phyloP scores from a whole-genome alignment of 30 jellyfish, hydroid and myxozoan genomes.

The Hydractinia echinata region DNA sequence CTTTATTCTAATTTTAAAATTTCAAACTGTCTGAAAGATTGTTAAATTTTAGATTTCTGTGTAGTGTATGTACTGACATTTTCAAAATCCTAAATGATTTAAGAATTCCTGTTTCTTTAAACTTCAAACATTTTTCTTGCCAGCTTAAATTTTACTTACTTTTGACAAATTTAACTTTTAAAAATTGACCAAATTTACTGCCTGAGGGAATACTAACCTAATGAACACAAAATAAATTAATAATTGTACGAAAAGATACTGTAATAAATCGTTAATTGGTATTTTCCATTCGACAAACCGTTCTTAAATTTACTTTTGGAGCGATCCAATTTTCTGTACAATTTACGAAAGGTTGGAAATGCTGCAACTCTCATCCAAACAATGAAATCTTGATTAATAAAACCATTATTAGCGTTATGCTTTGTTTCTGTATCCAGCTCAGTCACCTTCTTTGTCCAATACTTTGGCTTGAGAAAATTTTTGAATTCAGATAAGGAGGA shows the following conservation, averaged over 20 bases:
- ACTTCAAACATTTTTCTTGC: too few relatives aligned
- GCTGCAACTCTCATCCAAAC: constrained; percentile 99
- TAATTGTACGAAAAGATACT: constrained; percentile 30
- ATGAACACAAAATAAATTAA: too few relatives aligned
- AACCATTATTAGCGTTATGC: constrained; percentile 55
- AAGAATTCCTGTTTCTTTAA: too few relatives aligned
- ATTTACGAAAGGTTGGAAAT: constrained; percentile 91
- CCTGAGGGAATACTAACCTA: too few relatives aligned
- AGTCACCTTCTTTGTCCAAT: constrained; percentile 64
- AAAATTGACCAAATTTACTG: too few relatives aligned
- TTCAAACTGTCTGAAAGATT: too few relatives aligned
- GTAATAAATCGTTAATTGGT: constrained; percentile 66
- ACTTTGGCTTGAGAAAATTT: constrained; percentile 62
- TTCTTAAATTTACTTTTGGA: constrained; percentile 28
- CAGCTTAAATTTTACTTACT: too few relatives aligned
- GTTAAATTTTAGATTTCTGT: too few relatives aligned
- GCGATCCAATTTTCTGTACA: constrained; percentile 52
- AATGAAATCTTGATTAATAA: constrained; percentile 76
- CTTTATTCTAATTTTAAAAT: too few relatives aligned
- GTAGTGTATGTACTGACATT: too few relatives aligned
- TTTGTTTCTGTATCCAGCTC: constrained; percentile 52
- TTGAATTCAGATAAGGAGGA: constrained; percentile 33
- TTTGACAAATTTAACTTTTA: too few relatives aligned
- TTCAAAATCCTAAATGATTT: too few relatives aligned
- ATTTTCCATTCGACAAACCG: constrained; percentile 89